Percentiles rank a stretch among this genome's conserved stretches.
Evolutionary conservation across 2,888 invertebrate genomes (phyloP).

Genomic region (Aporophyla lueneburgensis): DNA sequence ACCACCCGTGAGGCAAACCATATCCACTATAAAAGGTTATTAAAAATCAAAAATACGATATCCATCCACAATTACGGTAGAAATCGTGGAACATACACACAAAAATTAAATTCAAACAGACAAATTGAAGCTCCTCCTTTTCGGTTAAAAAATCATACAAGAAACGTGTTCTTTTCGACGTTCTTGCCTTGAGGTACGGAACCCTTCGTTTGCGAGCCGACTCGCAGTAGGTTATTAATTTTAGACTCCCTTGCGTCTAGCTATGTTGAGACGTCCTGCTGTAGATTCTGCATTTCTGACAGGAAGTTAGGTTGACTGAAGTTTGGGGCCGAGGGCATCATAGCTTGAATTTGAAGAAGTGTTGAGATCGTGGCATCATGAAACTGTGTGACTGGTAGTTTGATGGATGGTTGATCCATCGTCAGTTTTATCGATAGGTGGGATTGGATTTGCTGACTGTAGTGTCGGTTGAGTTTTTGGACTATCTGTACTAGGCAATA

Average conservation of each 20-base stretch:
- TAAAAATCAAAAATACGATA: no score
- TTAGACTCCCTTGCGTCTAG: slow-evolving; percentile 67
- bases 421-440: slow-evolving; percentile 7
- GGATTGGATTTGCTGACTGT: slow-evolving; percentile 6
- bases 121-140: no score
- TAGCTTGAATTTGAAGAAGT: slow-evolving; percentile 10
- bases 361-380: not conserved
- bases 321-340: not conserved
- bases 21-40: no score
- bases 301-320: not conserved
- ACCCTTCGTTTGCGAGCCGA: no score
- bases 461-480: not conserved
- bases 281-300: slow-evolving; percentile 12
- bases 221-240: slow-evolving; percentile 65
- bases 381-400: slow-evolving; percentile 1
- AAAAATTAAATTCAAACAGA: no score
- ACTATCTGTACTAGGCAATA: no score
- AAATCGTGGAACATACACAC: no score
- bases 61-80: no score
- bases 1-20: no score
- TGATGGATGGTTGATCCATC: slow-evolving; percentile 30
- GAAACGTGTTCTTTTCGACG: no score
- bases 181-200: no score
- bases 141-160: no score
- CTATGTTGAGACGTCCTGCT: slow-evolving; percentile 9